phyloP scores from a whole-genome alignment of 2,888 invertebrate genomes.

The Agriopis leucophaearia region DNA sequence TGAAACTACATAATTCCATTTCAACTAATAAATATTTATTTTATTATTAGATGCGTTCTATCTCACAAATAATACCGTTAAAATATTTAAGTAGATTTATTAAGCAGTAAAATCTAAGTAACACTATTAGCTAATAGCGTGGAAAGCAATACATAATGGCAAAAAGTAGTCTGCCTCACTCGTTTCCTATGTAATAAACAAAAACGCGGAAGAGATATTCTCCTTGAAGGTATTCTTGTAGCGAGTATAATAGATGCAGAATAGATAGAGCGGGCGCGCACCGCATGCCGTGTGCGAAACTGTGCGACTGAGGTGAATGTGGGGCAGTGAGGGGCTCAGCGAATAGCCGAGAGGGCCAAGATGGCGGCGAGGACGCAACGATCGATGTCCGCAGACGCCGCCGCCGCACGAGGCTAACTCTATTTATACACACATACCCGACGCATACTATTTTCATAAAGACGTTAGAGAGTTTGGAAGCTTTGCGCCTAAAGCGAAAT shows the following conservation, averaged over 20 bases:
- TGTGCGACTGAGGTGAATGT: slow-evolving; percentile 82
- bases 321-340: slow-evolving; percentile 81
- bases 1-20: neutral
- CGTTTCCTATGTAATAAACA: slow-evolving; percentile 41
- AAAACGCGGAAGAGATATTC: slow-evolving; percentile 50
- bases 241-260: slow-evolving; percentile 40
- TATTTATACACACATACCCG: slow-evolving; percentile 73
- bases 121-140: slow-evolving; percentile 12
- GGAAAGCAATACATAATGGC: slow-evolving; percentile 13
- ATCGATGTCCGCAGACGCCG: slow-evolving; percentile 84
- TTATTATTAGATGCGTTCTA: neutral
- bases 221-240: slow-evolving; percentile 63
- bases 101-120: neutral
- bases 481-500: slow-evolving; percentile 34
- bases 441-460: slow-evolving; percentile 76
- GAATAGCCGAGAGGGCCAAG: slow-evolving; percentile 82
- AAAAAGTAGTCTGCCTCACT: slow-evolving; percentile 19
- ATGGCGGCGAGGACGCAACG: slow-evolving; percentile 85
- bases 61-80: slow-evolving; percentile 5
- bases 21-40: neutral
- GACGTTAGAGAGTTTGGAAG: slow-evolving; percentile 59
- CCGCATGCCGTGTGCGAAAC: slow-evolving; percentile 73
- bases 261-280: slow-evolving; percentile 41
- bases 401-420: slow-evolving; percentile 77
- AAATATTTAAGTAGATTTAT: neutral